Conservation (phyloP, 2,797 vertebrate genomes). For the Kryptolebias ocellatus region DNA sequence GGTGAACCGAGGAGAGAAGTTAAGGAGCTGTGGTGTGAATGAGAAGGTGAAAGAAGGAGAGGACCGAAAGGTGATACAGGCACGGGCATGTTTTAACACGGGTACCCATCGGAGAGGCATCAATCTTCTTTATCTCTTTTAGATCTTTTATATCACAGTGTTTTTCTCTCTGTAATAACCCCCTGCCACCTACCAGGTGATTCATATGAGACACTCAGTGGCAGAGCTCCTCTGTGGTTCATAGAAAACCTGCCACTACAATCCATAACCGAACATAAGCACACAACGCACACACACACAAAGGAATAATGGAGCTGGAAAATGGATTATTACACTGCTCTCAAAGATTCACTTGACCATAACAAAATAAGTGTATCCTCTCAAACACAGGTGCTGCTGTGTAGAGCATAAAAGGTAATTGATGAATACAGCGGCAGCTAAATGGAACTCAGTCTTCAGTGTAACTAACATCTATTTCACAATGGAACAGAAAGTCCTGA, state of each 20-base stretch:
- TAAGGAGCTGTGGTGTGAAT: conserved; percentile 40
- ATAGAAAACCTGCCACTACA: conserved; percentile 60
- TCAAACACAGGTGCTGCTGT: conserved; percentile 20
- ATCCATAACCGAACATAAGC: conserved; percentile 56
- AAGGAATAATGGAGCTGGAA: conserved; percentile 51
- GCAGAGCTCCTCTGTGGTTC: conserved; percentile 66
- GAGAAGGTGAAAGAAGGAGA: conserved; percentile 38
- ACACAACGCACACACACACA: conserved; percentile 27
- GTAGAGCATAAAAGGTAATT: conserved; percentile 36
- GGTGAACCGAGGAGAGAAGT: conserved; percentile 55
- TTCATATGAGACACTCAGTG: conserved; percentile 66
- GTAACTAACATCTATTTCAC: background rate
- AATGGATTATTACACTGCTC: conserved; percentile 62
- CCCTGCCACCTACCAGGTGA: conserved; percentile 72
- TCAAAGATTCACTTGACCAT: conserved; percentile 52
- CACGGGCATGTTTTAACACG: conserved; percentile 71
- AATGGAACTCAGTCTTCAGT: conserved; percentile 12
- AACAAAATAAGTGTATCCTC: conserved; percentile 48
- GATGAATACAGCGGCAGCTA: conserved; percentile 28
- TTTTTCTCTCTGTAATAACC: conserved; percentile 77
- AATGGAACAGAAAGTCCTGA: background rate
- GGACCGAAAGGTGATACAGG: conserved; percentile 65
- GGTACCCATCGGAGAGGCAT: conserved; percentile 64
- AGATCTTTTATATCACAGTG: conserved; percentile 67
- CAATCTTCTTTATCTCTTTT: conserved; percentile 78